Evolutionary conservation across 2,113 vertebrate genomes (phyloP).

Genomic region (Microcebus lehilahytsara): DNA sequence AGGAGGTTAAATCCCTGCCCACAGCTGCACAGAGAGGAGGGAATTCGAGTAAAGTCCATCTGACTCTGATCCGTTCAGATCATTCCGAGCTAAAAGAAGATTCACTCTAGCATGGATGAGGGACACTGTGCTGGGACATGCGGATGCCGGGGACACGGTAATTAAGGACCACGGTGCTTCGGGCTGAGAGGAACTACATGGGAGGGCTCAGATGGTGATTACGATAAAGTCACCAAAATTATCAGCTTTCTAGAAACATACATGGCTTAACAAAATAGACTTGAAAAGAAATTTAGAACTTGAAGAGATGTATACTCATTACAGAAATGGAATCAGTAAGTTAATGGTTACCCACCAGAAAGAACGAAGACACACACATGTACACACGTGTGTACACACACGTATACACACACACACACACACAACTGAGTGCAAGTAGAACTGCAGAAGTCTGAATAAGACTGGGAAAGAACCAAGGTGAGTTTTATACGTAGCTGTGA

Average conservation of each 20-base stretch:
- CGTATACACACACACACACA: background rate
- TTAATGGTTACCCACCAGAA: background rate
- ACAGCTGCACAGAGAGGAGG: background rate
- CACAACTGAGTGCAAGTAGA: background rate
- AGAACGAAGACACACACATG: too few species aligned
- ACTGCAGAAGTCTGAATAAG: background rate
- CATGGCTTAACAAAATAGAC: background rate
- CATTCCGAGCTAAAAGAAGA: background rate
- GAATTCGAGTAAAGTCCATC: background rate
- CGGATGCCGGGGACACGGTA: background rate
- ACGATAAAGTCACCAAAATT: background rate
- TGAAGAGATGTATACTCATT: background rate
- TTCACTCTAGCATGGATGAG: background rate
- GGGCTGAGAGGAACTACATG: background rate
- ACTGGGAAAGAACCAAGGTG: background rate
- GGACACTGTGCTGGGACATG: background rate
- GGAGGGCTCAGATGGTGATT: background rate
- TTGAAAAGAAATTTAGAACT: background rate
- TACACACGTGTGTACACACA: too few species aligned
- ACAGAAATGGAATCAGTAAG: background rate
- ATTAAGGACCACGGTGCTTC: background rate
- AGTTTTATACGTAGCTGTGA: too few species aligned
- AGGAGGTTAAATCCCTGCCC: background rate
- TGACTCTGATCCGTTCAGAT: background rate
- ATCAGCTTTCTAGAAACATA: background rate